Evolutionary conservation across 2,797 vertebrate species (phyloP), one percentile per base, ranked within the genome.

Genomic region (Fundulus diaphanus): DNA sequence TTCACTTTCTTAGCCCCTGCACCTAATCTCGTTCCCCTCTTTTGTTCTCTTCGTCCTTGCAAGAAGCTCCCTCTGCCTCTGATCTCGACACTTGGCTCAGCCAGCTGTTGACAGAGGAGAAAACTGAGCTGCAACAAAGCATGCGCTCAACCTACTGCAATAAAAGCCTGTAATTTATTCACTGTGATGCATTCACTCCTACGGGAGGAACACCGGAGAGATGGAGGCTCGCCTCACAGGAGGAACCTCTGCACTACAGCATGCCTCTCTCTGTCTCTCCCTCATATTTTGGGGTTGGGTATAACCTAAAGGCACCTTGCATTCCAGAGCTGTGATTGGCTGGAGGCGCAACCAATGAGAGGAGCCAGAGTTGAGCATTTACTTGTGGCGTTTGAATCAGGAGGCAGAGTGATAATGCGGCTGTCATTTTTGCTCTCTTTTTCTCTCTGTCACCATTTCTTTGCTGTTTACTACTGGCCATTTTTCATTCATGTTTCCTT

Each of bases 281-380:
- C 72, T 79, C 84, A 86, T 88, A 90, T 93, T 93, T 93, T 94
- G 87, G 91, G 94, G 89, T 90, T 94, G 92, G 90, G 85, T 92
- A 92, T 92, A 94, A 92, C 90, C 90, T 94, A 94, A 94, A 94
- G 93, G 94, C 94, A 94, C 94, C 92, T 93, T 94, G 93, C 89
- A 87, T 91, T 87, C 76, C 82, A 66, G 61, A 27, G 77, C 82
- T 22, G 9, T 57, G 87, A 94, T 94, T 93, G 93, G 94, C 86
- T 56, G 69, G 31, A 56, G 75, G 49, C 74, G 86, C 65, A 13
- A 71, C 94, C 93, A 93, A 94, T 94, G 81, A 84, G 71, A 83
- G 68, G 31, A 68, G 69, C 18, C 48, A 1, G 74, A 87, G 84
- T 77, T 16, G 84, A 88, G 83, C 48, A 3, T 91, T 90, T 94